Conservation (phyloP, 2,113 vertebrate genomes). For the Baryphthengus martii region DNA sequence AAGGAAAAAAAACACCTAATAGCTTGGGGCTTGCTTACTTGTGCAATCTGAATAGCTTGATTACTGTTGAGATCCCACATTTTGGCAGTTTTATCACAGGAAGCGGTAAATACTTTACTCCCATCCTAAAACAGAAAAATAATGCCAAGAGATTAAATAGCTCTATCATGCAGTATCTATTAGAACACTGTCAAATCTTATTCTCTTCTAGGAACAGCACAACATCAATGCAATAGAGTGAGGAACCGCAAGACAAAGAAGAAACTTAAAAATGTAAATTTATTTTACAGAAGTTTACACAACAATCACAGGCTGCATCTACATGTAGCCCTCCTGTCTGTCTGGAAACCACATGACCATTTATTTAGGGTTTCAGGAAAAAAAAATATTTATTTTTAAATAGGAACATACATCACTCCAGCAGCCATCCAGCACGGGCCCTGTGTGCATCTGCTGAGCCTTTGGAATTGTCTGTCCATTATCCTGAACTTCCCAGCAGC, state of each 20-base stretch:
- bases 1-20: neutral
- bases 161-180: neutral
- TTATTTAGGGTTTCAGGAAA: neutral
- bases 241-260: neutral
- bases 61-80: slow-evolving; percentile 99
- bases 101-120: slow-evolving; percentile 97
- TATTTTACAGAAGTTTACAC: neutral
- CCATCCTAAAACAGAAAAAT: slow-evolving; percentile 82
- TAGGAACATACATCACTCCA: slow-evolving; percentile 91
- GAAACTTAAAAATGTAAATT: neutral
- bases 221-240: neutral
- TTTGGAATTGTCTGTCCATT: slow-evolving; percentile 97
- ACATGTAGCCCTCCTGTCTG: accelerated
- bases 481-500: slow-evolving; percentile 99
- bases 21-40: slow-evolving; percentile 80
- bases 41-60: slow-evolving; percentile 96
- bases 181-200: neutral
- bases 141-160: neutral
- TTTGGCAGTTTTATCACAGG: slow-evolving; percentile 98
- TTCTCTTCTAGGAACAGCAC: neutral
- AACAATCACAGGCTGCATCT: neutral
- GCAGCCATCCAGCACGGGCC: slow-evolving; percentile 91
- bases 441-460: slow-evolving; percentile 98
- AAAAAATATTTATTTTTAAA: neutral
- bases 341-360: neutral